Evolutionary conservation across 2,113 vertebrate genomes (phyloP).

Genomic region (Oenanthe melanoleuca): DNA sequence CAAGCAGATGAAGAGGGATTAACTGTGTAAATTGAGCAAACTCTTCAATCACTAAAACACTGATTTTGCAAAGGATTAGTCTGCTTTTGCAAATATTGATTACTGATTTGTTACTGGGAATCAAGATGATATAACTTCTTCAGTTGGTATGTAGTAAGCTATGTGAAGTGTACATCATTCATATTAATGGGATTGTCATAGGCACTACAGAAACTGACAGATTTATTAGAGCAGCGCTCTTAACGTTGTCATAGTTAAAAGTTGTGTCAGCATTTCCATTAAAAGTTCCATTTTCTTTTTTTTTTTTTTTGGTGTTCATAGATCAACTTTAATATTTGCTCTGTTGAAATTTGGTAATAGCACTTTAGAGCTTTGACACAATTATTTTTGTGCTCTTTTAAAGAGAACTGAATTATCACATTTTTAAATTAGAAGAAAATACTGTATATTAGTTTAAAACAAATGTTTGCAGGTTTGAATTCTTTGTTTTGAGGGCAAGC

Average conservation of each 20-base stretch:
- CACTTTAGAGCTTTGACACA: slow-evolving; percentile 19
- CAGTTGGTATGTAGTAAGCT: slow-evolving; percentile 65
- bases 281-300: slow-evolving; percentile 47
- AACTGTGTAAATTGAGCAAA: slow-evolving; percentile 84
- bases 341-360: slow-evolving; percentile 13
- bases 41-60: slow-evolving; percentile 82
- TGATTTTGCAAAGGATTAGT: slow-evolving; percentile 86
- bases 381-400: slow-evolving; percentile 6
- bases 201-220: slow-evolving; percentile 76
- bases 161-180: slow-evolving; percentile 76
- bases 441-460: not conserved
- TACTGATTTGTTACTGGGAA: slow-evolving; percentile 81
- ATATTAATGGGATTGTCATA: slow-evolving; percentile 79
- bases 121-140: slow-evolving; percentile 73
- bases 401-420: not conserved
- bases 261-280: slow-evolving; percentile 72
- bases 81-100: slow-evolving; percentile 86
- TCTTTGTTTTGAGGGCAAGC: not conserved
- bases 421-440: slow-evolving; percentile 5
- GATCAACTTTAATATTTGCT: slow-evolving; percentile 46
- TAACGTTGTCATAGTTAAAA: slow-evolving; percentile 64
- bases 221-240: slow-evolving; percentile 69
- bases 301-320: slow-evolving; percentile 45
- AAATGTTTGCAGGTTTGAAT: not conserved
- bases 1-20: slow-evolving; percentile 86